Percentiles rank a stretch among this genome's conserved stretches.
These are phyloP conservation scores for Bos javanicus DNA, from an alignment of 2,113 vertebrate genomes.

Conservation along the genomic window DNA sequence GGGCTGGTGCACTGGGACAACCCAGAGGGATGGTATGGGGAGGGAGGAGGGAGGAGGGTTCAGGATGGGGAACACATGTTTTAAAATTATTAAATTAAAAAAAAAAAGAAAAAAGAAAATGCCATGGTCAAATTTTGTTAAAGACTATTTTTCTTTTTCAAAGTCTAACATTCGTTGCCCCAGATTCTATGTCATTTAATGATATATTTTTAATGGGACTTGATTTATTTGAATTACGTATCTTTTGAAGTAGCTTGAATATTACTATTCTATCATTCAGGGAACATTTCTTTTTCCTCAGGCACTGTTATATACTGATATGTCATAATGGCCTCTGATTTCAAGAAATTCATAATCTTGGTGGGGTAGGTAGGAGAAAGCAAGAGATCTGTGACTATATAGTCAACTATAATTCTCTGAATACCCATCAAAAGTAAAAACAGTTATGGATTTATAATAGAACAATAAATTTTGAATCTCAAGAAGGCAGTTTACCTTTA, in stretches of 20 bases:
- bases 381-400: background rate
- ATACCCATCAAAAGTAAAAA: background rate
- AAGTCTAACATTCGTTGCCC: background rate
- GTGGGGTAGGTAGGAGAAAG: background rate
- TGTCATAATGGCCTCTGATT: background rate
- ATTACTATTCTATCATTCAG: background rate
- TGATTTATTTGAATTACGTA: background rate
- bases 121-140: background rate
- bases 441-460: background rate
- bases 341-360: background rate
- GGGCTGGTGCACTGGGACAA: too few species aligned
- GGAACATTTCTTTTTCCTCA: background rate
- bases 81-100: too few species aligned
- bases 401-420: background rate
- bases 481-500: background rate
- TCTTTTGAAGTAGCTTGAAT: background rate
- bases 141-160: background rate
- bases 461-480: background rate
- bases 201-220: background rate
- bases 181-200: background rate
- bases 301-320: background rate
- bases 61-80: too few species aligned
- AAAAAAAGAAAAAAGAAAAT: too few species aligned
- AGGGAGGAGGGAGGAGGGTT: too few species aligned
- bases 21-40: too few species aligned